Percentiles rank a stretch among this genome's conserved stretches.
Evolutionary conservation across 2,888 invertebrate genomes (phyloP).

Genomic region (Tigriopus californicus): DNA sequence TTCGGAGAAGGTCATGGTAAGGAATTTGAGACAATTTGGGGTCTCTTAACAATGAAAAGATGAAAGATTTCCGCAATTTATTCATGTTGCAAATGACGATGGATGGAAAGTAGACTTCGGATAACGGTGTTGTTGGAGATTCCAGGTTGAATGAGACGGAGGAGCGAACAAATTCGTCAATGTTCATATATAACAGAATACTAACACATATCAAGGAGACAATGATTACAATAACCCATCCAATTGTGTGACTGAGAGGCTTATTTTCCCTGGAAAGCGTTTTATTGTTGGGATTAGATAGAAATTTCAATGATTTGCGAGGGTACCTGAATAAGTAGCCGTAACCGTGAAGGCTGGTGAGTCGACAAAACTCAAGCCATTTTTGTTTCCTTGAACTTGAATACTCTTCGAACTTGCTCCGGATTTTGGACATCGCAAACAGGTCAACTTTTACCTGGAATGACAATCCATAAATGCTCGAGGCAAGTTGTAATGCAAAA

Average conservation of each 20-base stretch:
- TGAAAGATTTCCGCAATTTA: neutral
- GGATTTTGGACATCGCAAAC: too few species aligned
- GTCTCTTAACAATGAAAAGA: neutral
- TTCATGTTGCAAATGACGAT: neutral
- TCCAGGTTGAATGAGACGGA: neutral
- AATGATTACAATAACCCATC: neutral
- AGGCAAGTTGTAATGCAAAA: too few species aligned
- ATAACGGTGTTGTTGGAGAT: neutral
- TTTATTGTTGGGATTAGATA: too few species aligned
- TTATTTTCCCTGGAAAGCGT: neutral
- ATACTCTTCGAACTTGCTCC: too few species aligned
- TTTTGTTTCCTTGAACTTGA: too few species aligned
- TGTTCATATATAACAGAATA: neutral
- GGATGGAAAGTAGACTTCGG: neutral
- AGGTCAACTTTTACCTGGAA: too few species aligned
- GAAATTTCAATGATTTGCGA: too few species aligned
- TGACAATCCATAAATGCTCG: too few species aligned
- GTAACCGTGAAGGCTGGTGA: neutral
- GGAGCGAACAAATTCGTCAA: neutral
- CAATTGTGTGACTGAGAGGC: neutral
- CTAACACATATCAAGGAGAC: neutral
- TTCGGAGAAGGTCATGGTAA: too few species aligned
- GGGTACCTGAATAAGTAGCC: too few species aligned
- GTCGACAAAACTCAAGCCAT: neutral
- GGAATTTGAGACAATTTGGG: neutral